Conservation (phyloP, 2,113 vertebrate species). For the Oncorhynchus kisutch region DNA sequence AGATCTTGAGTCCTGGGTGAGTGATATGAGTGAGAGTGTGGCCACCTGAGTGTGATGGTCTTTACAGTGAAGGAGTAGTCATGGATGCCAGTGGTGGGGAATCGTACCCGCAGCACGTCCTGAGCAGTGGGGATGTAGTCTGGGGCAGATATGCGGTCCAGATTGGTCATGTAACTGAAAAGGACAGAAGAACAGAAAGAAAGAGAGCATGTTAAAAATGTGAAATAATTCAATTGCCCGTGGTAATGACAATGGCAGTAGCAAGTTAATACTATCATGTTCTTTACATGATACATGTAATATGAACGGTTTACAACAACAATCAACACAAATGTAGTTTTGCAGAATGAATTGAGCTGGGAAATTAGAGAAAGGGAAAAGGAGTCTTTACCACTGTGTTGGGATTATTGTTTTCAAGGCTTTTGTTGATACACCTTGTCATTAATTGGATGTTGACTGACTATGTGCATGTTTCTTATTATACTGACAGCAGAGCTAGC, state of each 20-base stretch:
- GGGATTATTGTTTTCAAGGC: constrained; percentile 50
- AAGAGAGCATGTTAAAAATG: background rate
- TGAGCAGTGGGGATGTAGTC: constrained; percentile 82
- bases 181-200: background rate
- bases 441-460: constrained; percentile 53
- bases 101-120: constrained; percentile 85
- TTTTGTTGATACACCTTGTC: constrained; percentile 55
- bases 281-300: too few species aligned
- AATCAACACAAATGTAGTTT: too few species aligned
- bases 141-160: constrained; percentile 78
- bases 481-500: constrained; percentile 20
- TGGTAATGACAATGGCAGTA: background rate
- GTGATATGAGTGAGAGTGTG: background rate
- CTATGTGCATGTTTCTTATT: constrained; percentile 44
- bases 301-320: too few species aligned
- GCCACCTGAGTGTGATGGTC: constrained; percentile 82
- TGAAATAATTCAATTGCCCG: background rate
- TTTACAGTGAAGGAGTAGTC: constrained; percentile 86
- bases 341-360: background rate
- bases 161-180: constrained; percentile 79
- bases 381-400: constrained; percentile 31
- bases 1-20: background rate
- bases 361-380: constrained; percentile 1
- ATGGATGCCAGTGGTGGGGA: constrained; percentile 89
- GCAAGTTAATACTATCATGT: background rate